phyloP scores from a whole-genome alignment of 2,888 invertebrate genomes.

The Drosophila rubida region DNA sequence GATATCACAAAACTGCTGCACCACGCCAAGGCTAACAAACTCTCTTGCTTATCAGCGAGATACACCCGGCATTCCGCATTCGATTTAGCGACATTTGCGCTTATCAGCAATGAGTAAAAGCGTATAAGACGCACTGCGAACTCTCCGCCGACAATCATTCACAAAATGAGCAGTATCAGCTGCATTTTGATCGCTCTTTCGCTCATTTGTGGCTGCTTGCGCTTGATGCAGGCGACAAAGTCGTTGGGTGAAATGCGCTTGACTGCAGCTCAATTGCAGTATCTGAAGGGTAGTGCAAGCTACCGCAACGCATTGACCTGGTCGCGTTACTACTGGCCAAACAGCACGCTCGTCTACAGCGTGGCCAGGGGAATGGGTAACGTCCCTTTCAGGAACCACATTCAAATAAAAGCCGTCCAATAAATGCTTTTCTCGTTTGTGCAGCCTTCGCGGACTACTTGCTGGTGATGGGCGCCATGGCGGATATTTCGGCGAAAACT shows the following conservation, averaged over 20 bases:
- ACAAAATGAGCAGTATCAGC: conserved; percentile 7
- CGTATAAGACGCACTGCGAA: conserved; percentile 3
- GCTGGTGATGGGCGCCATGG: conserved; percentile 46
- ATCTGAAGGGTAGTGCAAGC: background rate
- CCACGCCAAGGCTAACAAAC: background rate
- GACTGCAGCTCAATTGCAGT: conserved; percentile 8
- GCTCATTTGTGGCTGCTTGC: background rate
- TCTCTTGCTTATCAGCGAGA: background rate
- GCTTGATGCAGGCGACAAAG: background rate
- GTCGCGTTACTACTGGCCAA: conserved; percentile 49
- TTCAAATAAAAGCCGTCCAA: too few species aligned
- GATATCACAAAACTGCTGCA: background rate
- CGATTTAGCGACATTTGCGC: background rate
- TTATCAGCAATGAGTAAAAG: conserved; percentile 5
- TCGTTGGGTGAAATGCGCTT: conserved; percentile 33
- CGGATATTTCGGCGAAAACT: conserved; percentile 37
- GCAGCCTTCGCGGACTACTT: conserved; percentile 15
- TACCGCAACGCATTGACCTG: conserved; percentile 22
- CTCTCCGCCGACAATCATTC: background rate
- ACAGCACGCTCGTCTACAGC: conserved; percentile 46
- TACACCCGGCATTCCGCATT: background rate
- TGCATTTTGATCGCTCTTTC: conserved; percentile 4
- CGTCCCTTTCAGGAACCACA: background rate
- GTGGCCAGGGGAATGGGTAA: conserved; percentile 43
- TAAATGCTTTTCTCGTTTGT: background rate